These are phyloP conservation scores for Melieria picta DNA, from an alignment of 2,888 invertebrate genomes.

Conservation along the genomic window DNA sequence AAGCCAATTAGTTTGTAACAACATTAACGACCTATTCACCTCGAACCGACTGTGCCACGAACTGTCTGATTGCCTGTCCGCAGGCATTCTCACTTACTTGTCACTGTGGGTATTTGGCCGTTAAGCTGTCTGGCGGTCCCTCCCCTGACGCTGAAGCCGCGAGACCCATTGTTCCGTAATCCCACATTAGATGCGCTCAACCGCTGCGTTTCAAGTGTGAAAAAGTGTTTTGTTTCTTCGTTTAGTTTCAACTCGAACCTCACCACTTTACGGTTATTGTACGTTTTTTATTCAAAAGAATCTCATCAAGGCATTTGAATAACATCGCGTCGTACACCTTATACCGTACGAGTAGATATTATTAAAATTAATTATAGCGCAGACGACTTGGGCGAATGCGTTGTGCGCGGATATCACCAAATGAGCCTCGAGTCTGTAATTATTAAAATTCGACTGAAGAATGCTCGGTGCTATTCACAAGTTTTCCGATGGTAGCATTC, in stretches of 20 bases:
- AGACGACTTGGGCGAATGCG: constrained; percentile 42
- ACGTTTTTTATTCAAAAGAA: not conserved
- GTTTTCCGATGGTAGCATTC: constrained; percentile 40
- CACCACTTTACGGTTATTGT: not conserved
- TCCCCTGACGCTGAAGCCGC: constrained; percentile 9
- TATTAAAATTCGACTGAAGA: constrained; percentile 23
- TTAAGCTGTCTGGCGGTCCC: not conserved
- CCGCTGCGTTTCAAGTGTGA: constrained; percentile 49
- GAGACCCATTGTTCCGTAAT: not conserved
- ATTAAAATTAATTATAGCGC: constrained; percentile 59
- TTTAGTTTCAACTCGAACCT: not conserved
- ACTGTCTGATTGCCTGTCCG: not conserved
- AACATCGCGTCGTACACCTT: constrained; percentile 42
- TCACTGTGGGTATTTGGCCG: not conserved
- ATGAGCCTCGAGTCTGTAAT: constrained; percentile 29
- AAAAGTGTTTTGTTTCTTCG: constrained; percentile 47
- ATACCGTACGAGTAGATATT: constrained; percentile 39
- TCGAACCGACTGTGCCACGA: not conserved
- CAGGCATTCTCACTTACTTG: not conserved
- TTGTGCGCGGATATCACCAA: constrained; percentile 12
- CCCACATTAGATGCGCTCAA: constrained; percentile 22
- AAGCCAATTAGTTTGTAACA: constrained; percentile 61
- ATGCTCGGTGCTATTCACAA: not conserved
- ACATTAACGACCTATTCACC: constrained; percentile 36
- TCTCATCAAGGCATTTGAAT: constrained; percentile 48